Conservation (phyloP, 2,113 vertebrate genomes). For the Bos javanicus region DNA sequence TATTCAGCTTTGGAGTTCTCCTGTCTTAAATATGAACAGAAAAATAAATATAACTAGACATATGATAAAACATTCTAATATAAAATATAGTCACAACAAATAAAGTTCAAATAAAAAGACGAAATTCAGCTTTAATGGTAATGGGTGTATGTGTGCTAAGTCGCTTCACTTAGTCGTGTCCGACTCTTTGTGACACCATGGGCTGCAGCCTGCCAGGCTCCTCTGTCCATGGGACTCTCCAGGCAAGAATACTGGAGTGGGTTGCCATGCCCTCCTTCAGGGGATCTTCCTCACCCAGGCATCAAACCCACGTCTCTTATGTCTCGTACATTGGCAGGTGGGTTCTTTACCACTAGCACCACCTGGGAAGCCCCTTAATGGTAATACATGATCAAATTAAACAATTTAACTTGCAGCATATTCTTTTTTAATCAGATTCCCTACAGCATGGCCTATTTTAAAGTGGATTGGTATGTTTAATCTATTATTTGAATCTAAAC, state of each 20-base stretch:
- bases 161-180: background rate
- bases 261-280: background rate
- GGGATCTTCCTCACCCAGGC: background rate
- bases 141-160: background rate
- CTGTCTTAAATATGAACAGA: background rate
- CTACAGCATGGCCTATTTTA: background rate
- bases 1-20: background rate
- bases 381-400: background rate
- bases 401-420: background rate
- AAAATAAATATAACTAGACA: background rate
- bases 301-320: background rate
- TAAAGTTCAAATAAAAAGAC: background rate
- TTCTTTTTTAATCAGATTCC: constrained; percentile 2
- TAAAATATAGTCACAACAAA: background rate
- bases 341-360: background rate
- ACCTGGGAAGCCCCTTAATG: background rate
- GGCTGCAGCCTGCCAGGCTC: background rate
- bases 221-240: background rate
- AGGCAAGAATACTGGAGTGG: background rate
- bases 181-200: background rate
- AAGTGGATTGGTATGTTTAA: background rate
- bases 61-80: background rate
- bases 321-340: background rate
- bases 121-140: background rate
- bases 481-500: background rate